phyloP scores from a whole-genome alignment of 2,113 vertebrate species.

The Lipotes vexillifer region DNA sequence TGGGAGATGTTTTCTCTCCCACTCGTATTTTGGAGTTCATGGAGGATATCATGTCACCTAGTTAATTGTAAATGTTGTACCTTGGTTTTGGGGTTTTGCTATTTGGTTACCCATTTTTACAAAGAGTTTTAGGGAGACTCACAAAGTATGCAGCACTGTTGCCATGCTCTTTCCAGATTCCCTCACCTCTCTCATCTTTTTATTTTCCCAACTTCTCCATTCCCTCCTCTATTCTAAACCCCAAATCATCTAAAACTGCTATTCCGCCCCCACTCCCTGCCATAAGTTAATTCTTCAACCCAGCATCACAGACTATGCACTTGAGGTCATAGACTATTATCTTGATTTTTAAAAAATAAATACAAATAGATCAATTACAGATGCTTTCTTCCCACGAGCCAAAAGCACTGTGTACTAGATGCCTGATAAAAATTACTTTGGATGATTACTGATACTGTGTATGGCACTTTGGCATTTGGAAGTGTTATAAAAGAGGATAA shows the following conservation, averaged over 20 bases:
- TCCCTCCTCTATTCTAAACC: not conserved
- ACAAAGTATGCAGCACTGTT: rapidly evolving
- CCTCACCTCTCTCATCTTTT: not conserved
- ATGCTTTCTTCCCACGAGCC: not conserved
- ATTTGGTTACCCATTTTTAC: not conserved
- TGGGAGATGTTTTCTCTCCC: not conserved
- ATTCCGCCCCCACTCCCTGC: not conserved
- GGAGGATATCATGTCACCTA: not conserved
- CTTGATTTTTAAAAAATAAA: not conserved
- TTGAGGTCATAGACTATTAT: not conserved
- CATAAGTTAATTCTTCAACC: not conserved
- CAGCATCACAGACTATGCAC: not conserved
- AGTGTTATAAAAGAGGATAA: not conserved
- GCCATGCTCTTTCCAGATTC: not conserved
- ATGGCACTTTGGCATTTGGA: not conserved
- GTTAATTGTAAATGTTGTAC: not conserved
- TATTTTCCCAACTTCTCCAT: not conserved
- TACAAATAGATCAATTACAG: not conserved
- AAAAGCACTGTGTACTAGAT: not conserved
- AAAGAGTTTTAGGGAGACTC: not conserved
- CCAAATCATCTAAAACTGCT: not conserved
- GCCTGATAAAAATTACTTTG: not conserved
- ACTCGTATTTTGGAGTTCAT: not conserved
- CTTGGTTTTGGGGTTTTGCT: not conserved
- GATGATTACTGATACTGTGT: not conserved